phyloP scores from a whole-genome alignment of 2,888 invertebrate genomes.

The Brassicogethes aeneus region DNA sequence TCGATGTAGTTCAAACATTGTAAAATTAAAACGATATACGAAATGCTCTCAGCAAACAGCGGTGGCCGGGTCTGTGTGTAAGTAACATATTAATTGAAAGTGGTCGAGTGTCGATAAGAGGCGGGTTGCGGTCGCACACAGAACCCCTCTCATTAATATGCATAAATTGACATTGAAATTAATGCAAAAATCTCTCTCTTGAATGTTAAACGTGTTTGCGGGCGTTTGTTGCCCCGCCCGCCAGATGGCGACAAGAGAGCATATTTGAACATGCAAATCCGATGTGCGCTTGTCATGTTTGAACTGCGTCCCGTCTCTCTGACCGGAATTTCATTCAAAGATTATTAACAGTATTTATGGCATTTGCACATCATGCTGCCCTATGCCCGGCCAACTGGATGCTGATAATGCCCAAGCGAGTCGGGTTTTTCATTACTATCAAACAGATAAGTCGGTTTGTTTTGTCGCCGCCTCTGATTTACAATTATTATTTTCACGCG shows the following conservation, averaged over 20 bases:
- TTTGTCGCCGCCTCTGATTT: too few species aligned
- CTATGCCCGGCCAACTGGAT: neutral
- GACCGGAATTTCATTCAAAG: conserved; percentile 34
- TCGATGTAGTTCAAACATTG: too few species aligned
- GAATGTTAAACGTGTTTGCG: conserved; percentile 25
- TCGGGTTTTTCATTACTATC: too few species aligned
- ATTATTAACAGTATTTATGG: conserved; percentile 33
- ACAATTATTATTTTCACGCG: too few species aligned
- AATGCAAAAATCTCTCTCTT: conserved; percentile 32
- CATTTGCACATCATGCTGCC: conserved; percentile 22
- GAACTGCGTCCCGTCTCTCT: conserved; percentile 14
- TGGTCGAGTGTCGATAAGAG: too few species aligned
- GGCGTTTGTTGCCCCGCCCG: conserved; percentile 9
- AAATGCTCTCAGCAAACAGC: too few species aligned
- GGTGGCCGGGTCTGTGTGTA: too few species aligned
- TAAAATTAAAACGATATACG: too few species aligned
- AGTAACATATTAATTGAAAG: neutral
- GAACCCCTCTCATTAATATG: conserved; percentile 29
- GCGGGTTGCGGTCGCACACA: too few species aligned
- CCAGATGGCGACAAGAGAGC: conserved; percentile 7
- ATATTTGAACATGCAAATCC: conserved; percentile 24
- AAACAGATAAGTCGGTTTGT: too few species aligned
- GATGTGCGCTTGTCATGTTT: conserved; percentile 20
- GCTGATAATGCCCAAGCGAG: too few species aligned
- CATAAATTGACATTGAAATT: conserved; percentile 35